phyloP scores from a whole-genome alignment of 2,797 vertebrate genomes.

The Eulemur coronatus region DNA sequence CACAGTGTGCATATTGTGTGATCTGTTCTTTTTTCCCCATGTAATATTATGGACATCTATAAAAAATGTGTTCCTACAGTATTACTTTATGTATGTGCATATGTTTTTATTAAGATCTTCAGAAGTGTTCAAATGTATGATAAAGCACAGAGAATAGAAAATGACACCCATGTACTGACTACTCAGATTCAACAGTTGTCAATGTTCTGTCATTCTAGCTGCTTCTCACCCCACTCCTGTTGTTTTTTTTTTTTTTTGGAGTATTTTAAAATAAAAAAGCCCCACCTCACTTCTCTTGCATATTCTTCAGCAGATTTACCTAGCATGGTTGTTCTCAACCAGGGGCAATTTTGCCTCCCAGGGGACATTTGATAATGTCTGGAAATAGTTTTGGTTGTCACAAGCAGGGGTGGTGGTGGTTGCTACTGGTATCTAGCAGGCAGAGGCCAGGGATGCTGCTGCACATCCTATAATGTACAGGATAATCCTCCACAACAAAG shows the following conservation, averaged over 20 bases:
- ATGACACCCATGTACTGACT: neutral
- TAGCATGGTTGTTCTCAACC: neutral
- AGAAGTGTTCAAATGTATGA: neutral
- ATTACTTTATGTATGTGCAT: neutral
- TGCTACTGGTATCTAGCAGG: neutral
- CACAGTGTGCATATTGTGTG: neutral
- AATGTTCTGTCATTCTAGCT: neutral
- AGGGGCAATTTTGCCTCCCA: neutral
- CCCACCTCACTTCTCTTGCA: neutral
- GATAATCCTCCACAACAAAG: neutral
- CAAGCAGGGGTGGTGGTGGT: neutral
- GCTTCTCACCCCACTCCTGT: neutral
- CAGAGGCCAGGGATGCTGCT: neutral
- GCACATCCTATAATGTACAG: fast-evolving
- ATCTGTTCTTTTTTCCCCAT: neutral
- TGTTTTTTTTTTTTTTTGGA: neutral
- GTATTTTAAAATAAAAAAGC: neutral
- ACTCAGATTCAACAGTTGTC: neutral
- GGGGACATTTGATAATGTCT: neutral
- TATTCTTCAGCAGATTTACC: neutral
- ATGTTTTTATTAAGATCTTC: neutral
- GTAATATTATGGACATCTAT: neutral
- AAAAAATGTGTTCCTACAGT: neutral
- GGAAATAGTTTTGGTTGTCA: neutral
- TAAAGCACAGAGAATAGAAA: neutral